Conservation (phyloP, 2,888 invertebrate species). For the Panorpa germanica region DNA sequence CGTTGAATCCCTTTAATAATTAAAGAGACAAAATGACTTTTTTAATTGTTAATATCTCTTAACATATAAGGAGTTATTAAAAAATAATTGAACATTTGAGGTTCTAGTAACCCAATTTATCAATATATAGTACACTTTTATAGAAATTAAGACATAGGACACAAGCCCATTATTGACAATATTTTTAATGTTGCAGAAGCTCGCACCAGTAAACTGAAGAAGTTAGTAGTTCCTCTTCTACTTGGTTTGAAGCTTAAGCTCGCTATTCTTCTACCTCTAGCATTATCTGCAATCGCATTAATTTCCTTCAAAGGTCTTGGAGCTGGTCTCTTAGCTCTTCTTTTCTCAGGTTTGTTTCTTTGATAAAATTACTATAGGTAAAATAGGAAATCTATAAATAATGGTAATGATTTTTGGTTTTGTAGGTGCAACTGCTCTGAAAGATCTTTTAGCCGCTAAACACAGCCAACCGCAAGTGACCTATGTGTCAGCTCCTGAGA, state of each 20-base stretch:
- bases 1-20: too few relatives aligned
- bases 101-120: too few relatives aligned
- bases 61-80: too few relatives aligned
- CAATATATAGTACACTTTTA: too few relatives aligned
- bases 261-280: slow-evolving; percentile 35
- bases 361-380: slow-evolving; percentile 9
- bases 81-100: too few relatives aligned
- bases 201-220: slow-evolving; percentile 37
- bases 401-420: slow-evolving; percentile 3
- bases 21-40: too few relatives aligned
- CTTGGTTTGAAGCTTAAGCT: slow-evolving; percentile 41
- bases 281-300: slow-evolving; percentile 37
- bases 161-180: too few relatives aligned
- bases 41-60: too few relatives aligned
- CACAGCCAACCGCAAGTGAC: slow-evolving; percentile 26
- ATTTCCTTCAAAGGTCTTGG: slow-evolving; percentile 45
- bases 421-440: slow-evolving; percentile 23
- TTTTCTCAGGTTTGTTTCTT: slow-evolving; percentile 29
- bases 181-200: slow-evolving; percentile 24
- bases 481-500: slow-evolving; percentile 22
- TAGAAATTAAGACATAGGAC: too few relatives aligned
- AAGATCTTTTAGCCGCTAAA: slow-evolving; percentile 24
- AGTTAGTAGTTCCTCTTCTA: slow-evolving; percentile 38
- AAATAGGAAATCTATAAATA: slow-evolving; percentile 7
- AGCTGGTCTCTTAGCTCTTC: slow-evolving; percentile 36